Conservation (phyloP, 2,888 invertebrate species). For the Parapristionchus giblindavisi region DNA sequence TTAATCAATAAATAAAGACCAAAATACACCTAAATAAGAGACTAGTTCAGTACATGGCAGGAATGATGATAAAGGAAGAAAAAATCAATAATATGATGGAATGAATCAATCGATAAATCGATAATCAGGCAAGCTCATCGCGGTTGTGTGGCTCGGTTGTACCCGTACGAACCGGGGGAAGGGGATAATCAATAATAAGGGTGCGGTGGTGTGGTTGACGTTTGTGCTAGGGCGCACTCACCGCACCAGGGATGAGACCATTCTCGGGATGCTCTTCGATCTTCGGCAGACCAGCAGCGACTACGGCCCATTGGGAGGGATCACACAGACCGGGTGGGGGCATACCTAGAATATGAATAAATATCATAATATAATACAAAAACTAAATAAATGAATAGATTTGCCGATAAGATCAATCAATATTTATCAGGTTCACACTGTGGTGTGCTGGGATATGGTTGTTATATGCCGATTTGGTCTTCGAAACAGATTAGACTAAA, state of each 20-base stretch:
- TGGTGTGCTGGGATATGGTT: neutral
- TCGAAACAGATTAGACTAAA: too few species aligned
- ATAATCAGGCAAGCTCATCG: neutral
- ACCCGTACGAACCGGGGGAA: neutral
- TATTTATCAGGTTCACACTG: too few species aligned
- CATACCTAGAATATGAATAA: constrained; percentile 7
- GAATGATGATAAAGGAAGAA: too few species aligned
- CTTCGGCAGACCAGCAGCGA: constrained; percentile 22
- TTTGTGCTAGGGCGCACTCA: neutral
- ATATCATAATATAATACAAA: too few species aligned
- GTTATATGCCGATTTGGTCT: neutral
- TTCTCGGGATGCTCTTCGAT: constrained; percentile 25
- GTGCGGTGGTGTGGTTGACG: neutral
- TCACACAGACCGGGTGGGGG: neutral
- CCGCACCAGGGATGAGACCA: neutral
- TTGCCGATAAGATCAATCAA: too few species aligned
- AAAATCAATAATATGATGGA: too few species aligned
- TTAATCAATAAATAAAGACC: too few species aligned
- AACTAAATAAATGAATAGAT: too few species aligned
- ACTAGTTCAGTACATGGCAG: too few species aligned
- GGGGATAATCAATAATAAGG: neutral
- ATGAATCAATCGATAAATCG: constrained; percentile 19
- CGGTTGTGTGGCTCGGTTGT: constrained; percentile 15
- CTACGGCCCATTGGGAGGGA: constrained; percentile 26
- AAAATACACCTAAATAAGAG: too few species aligned